Percentiles rank a stretch among this genome's conserved stretches.
phyloP scores from a whole-genome alignment of 2,113 vertebrate genomes.

The Leptobrachium leishanense region DNA sequence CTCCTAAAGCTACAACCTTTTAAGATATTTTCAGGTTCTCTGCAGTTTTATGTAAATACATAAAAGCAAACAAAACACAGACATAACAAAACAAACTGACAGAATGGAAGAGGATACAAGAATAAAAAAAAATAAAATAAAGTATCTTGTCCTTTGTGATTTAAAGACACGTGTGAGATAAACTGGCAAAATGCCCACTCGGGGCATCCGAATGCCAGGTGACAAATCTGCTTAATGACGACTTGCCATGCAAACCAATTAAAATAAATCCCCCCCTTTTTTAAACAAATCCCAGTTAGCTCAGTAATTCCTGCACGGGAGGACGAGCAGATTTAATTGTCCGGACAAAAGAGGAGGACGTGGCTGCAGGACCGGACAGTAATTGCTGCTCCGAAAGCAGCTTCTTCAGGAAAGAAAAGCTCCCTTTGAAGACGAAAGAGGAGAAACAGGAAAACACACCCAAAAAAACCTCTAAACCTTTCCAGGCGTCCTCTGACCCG shows the following conservation, averaged over 20 bases:
- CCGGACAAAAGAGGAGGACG: conserved; percentile 56
- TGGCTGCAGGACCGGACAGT: conserved; percentile 56
- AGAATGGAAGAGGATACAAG: too few species aligned
- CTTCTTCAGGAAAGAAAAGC: background rate
- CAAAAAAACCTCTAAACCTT: conserved; percentile 12
- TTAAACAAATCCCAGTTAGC: conserved; percentile 64
- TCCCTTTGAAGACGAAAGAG: conserved; percentile 39
- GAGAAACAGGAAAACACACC: conserved; percentile 14
- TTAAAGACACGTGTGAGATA: conserved; percentile 50
- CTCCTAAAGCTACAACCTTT: too few species aligned
- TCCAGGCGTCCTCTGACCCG: background rate
- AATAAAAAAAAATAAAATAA: too few species aligned
- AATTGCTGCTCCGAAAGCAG: conserved; percentile 40
- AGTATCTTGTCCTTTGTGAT: background rate
- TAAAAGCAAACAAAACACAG: too few species aligned
- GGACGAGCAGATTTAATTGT: conserved; percentile 68
- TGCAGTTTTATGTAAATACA: too few species aligned
- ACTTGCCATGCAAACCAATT: conserved; percentile 64
- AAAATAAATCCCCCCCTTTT: conserved; percentile 61
- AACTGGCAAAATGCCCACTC: conserved; percentile 39
- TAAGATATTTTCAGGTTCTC: too few species aligned
- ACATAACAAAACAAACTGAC: too few species aligned
- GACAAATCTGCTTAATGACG: conserved; percentile 64
- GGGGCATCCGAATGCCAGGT: conserved; percentile 51
- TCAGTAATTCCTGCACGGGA: conserved; percentile 59